Base-by-base conservation (phyloP, 2,888 invertebrate genomes). In the Parnassius smintheus region DNA sequence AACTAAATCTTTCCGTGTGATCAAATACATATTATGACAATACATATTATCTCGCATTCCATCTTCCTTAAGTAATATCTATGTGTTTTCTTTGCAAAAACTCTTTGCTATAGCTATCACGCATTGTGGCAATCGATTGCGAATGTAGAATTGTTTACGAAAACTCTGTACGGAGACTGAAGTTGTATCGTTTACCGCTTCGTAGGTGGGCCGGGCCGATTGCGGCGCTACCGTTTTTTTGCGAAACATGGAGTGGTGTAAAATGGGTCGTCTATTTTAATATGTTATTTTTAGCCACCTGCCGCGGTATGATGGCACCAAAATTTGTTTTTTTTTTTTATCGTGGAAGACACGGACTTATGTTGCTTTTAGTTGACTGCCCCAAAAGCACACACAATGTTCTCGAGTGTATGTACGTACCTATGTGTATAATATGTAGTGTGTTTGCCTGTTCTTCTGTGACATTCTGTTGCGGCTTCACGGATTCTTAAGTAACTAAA, bases 181-280 rank as follows among this genome's bases (percentile, higher is more conserved):
- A 48, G 25, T 58, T 35, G 2, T 49, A 53, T 58, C 53, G 53
- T 53, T 62, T 12, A 45, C 54, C 35, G 52, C 35, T 13, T 22
- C 62, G 50, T 55, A 51, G 51, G 55, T 50, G 45, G 59, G 59
- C 46, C 62, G 53, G 42, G 11, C 50, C 45, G 22, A 55, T 49
- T 54, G 56, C 44, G 45, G 44, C 12, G 51, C 0, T 46, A 11
- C 4, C 46, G n/a, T 61, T 61, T 51, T 18, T 59, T 59, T 44
- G 48, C 54, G 35, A 25, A 25, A 49, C 50, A 60, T 52, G 59
- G 68, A 71, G 69, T 54, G 42, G 58, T 56, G 64, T 73, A 71
- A 70, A 70, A 73, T 73, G 72, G 72, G 65, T 67, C 64, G 56
- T 58, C 62, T 66, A 64, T 67, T 64, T 65, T 59, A 49, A 55